Conservation (phyloP, 2,113 vertebrate species). For the Nothobranchius furzeri region DNA sequence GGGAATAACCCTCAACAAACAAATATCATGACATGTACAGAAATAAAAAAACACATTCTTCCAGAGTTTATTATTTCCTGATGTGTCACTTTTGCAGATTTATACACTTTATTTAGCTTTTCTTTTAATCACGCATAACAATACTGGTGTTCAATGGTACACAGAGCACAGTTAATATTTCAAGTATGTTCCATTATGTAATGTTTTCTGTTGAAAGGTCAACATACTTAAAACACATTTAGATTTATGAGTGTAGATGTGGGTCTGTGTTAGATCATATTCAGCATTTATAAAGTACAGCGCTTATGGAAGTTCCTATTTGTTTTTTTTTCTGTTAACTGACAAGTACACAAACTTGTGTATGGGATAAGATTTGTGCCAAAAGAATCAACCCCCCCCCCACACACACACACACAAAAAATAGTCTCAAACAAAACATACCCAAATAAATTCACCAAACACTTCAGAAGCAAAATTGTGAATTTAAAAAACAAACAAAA, state of each 20-base stretch:
- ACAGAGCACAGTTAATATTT: conserved; percentile 3
- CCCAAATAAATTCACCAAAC: too few relatives aligned
- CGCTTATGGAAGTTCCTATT: neutral
- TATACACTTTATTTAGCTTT: neutral
- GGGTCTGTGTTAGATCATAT: neutral
- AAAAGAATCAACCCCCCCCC: too few relatives aligned
- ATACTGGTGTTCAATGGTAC: conserved; percentile 1
- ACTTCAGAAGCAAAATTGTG: too few relatives aligned
- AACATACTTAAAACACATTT: conserved; percentile 4
- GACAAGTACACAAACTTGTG: neutral
- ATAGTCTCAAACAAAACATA: too few relatives aligned
- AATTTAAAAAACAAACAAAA: too few relatives aligned
- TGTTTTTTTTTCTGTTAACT: too few relatives aligned
- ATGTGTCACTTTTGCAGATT: conserved; percentile 1
- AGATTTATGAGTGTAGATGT: neutral
- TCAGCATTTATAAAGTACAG: conserved; percentile 5
- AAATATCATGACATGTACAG: neutral
- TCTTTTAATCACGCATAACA: neutral
- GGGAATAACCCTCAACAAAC: too few relatives aligned
- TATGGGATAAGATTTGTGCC: too few relatives aligned
- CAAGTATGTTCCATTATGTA: conserved; percentile 19
- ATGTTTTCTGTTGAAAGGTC: conserved; percentile 7
- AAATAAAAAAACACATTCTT: neutral
- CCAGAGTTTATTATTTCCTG: conserved; percentile 27
- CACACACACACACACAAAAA: too few relatives aligned